Evolutionary conservation across 2,113 vertebrate genomes (phyloP).

Genomic region (Cinclus mexicanus): DNA sequence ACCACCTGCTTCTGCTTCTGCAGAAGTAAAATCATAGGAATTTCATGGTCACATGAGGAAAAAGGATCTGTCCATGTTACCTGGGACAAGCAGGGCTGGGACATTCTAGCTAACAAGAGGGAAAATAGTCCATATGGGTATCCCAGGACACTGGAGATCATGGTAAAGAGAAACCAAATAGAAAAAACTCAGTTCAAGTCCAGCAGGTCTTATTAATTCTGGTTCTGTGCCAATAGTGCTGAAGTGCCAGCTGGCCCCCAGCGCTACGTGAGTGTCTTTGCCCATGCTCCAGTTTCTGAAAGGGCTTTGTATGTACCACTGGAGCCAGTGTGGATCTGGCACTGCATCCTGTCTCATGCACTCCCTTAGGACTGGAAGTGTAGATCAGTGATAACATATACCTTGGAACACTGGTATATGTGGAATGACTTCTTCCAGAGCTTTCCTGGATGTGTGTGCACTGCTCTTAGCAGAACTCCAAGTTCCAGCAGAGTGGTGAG

Average conservation of each 20-base stretch:
- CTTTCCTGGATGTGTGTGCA: neutral
- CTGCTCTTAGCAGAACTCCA: neutral
- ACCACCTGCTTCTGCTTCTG: neutral
- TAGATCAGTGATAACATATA: neutral
- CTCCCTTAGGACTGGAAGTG: neutral
- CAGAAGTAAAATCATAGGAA: neutral
- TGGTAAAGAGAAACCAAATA: neutral
- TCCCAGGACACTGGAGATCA: neutral
- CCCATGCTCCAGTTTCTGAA: neutral
- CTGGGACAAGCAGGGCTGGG: neutral
- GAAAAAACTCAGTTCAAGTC: neutral
- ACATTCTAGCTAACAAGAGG: neutral
- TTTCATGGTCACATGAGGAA: neutral
- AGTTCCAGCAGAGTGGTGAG: neutral
- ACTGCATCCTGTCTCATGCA: neutral
- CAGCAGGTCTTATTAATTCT: slow-evolving; percentile 21
- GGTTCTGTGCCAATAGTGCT: neutral
- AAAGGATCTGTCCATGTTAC: neutral
- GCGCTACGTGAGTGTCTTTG: neutral
- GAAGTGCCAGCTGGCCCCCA: slow-evolving; percentile 13
- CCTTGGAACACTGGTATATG: neutral
- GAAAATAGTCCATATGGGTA: neutral
- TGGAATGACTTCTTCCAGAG: slow-evolving; percentile 6
- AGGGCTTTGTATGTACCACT: neutral
- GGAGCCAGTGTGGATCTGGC: neutral